A percentile compares a stretch with the other conserved stretches of the same genome.
Conservation (phyloP, 2,888 invertebrate species). For the Artemia sp. region DNA sequence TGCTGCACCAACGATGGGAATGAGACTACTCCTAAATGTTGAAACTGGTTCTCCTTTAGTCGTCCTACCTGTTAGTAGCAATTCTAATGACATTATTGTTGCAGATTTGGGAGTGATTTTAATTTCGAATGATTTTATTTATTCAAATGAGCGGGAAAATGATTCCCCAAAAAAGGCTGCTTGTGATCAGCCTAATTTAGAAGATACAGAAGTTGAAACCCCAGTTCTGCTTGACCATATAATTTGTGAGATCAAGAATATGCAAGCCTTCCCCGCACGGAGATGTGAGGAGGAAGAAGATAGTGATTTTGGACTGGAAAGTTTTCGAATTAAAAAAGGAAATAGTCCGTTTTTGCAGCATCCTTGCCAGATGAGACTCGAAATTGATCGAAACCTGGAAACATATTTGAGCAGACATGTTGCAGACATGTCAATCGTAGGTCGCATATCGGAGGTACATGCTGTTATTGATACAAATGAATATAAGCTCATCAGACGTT, state of each 20-base stretch:
- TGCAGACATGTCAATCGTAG: constrained; percentile 67
- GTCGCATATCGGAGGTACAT: constrained; percentile 66
- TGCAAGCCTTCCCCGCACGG: constrained; percentile 53
- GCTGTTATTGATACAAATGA: constrained; percentile 63
- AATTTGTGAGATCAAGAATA: constrained; percentile 50
- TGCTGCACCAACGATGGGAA: constrained; percentile 29
- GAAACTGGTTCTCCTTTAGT: constrained; percentile 63
- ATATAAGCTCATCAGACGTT: constrained; percentile 68
- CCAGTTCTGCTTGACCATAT: constrained; percentile 48
- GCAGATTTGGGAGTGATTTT: constrained; percentile 61
- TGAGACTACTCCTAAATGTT: constrained; percentile 43
- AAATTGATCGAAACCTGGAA: constrained; percentile 64
- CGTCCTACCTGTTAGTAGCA: constrained; percentile 65
- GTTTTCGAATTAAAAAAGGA: constrained; percentile 37
- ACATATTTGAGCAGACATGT: constrained; percentile 39
- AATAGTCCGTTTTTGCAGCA: constrained; percentile 59
- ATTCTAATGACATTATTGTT: constrained; percentile 55
- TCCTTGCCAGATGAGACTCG: constrained; percentile 58
- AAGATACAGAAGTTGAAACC: background rate
- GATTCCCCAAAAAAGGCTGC: constrained; percentile 18
- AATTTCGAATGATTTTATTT: constrained; percentile 55
- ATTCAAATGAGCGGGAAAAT: constrained; percentile 29
- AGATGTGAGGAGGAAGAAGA: constrained; percentile 29
- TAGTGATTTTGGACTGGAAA: constrained; percentile 34
- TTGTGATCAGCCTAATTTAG: background rate